Conservation (phyloP, 2,797 vertebrate genomes). For the Manis pentadactyla region DNA sequence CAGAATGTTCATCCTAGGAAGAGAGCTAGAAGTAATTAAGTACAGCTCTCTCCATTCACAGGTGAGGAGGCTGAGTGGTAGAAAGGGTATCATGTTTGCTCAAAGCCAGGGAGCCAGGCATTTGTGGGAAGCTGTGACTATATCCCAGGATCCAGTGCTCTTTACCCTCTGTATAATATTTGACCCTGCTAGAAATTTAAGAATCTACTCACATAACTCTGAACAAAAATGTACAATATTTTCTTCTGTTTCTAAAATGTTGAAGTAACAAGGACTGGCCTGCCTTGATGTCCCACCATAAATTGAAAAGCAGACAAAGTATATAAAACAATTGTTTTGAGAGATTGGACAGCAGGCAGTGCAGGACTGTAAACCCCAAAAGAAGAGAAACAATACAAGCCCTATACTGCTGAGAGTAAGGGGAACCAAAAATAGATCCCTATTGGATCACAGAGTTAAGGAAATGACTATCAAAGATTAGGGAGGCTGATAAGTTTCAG, state of each 20-base stretch:
- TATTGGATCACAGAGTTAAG: background rate
- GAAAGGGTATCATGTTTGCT: background rate
- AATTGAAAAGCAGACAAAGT: conserved; percentile 31
- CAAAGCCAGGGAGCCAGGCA: background rate
- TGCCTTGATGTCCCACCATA: background rate
- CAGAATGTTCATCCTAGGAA: background rate
- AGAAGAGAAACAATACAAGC: background rate
- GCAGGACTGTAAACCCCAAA: background rate
- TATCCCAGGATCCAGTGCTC: background rate
- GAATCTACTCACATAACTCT: background rate
- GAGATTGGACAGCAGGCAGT: background rate
- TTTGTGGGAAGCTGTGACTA: background rate
- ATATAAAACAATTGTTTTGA: background rate
- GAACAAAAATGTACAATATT: background rate
- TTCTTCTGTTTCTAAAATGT: conserved; percentile 18
- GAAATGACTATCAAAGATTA: background rate
- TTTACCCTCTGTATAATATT: background rate
- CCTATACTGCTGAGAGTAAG: background rate
- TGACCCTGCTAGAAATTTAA: conserved; percentile 3
- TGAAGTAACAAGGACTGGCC: background rate
- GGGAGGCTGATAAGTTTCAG: background rate
- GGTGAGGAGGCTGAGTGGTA: background rate
- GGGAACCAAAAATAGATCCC: background rate
- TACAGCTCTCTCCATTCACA: background rate
- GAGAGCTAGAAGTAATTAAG: background rate